Base-by-base conservation (phyloP, 2,888 invertebrate species). In the Acronicta psi region DNA sequence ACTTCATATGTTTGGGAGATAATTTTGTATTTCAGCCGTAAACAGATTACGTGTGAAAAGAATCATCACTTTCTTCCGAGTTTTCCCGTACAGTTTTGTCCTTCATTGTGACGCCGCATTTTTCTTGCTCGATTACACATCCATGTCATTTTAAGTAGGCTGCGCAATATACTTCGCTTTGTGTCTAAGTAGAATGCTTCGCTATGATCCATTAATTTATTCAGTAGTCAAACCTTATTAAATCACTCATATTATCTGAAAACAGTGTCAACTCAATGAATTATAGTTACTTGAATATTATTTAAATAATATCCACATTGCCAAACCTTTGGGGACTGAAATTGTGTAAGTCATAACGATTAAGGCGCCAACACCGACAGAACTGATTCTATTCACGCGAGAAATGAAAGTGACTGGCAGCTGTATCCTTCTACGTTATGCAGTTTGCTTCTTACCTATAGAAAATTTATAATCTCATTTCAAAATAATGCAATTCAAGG, bases 1-100 rank as follows among this genome's bases (percentile, higher is more conserved):
- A 93, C 93, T 93, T 93, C 93, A 93, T 93, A 94, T 93, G 93
- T 92, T 93, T 85, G 87, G 84, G 73, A 92, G 93, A 93, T 93
- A 92, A 93, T 94, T 93, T 93, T 89, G 91, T 93, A 92, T 92
- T 92, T 93, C 91, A 91, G 87, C 90, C 89, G 87, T 92, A 91
- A 93, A 92, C 91, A 92, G 92, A 93, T 93, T 91, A 93, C 83
- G 85, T 87, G 85, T 91, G 87, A 91, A 92, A 93, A 92, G 91
- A 91, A 90, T 85, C 86, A 88, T 87, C 88, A 82, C 85, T 87
- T 85, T 85, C 73, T 64, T 71, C 44, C 57, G 79, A 84, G 79
- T 82, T 81, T 78, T 76, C 75, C 63, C 60, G 70, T 79, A 79
- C 79, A 82, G 76, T 83, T 83, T 84, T 81, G 83, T 79, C 78